Evolutionary conservation across 2,113 vertebrate genomes (phyloP), one percentile per base, ranked within the genome.

Genomic region (Myodes glareolus): DNA sequence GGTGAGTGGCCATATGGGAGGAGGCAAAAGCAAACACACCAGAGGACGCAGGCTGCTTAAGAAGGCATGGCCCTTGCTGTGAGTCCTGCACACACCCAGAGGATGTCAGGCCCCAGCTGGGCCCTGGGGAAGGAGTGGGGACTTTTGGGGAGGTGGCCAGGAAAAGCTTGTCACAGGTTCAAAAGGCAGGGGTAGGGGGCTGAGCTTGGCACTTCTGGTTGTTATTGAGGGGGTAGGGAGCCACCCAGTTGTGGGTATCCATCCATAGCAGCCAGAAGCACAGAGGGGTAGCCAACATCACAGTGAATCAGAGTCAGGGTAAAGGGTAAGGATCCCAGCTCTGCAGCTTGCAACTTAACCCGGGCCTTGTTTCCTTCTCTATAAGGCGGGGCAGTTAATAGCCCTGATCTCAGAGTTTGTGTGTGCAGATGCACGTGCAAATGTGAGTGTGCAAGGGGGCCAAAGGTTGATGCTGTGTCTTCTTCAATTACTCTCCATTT

Each of bases 281-380:
- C 33, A 14, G 11, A 2, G 0, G n/a, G 47, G 42, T 2, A 73
- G 78, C 67, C 25, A 6, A 42, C 36, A 39, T 36, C 63, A 31
- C 4, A 4, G 70, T 13, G 16, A 27, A 25, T 31, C 68, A 67
- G 86, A 58, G 36, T 42, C n/a, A 2, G 86, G 50, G 19, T 25
- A 11, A 25, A 67, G 89, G 78, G 27, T 25, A 52, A 50, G 31
- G 25, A 23, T 11, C 45, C 45, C 88, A 61, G 72, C 45, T 75
- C n/a, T 90, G 88, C 2, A 42, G n/a, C 78, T 92, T 67, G 80
- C 39, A 50, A 42, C 16, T 55, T 92, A 63, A 76, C 45, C 58
- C 29, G 17, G 89, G 42, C n/a, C 75, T 96, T 23, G 45, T 86
- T 52, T 95, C 45, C 73, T 92, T 94, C 73, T 61, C 72, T 92